Evolutionary conservation across 2,888 invertebrate species (phyloP).

Genomic region (Xiphydria camelus): DNA sequence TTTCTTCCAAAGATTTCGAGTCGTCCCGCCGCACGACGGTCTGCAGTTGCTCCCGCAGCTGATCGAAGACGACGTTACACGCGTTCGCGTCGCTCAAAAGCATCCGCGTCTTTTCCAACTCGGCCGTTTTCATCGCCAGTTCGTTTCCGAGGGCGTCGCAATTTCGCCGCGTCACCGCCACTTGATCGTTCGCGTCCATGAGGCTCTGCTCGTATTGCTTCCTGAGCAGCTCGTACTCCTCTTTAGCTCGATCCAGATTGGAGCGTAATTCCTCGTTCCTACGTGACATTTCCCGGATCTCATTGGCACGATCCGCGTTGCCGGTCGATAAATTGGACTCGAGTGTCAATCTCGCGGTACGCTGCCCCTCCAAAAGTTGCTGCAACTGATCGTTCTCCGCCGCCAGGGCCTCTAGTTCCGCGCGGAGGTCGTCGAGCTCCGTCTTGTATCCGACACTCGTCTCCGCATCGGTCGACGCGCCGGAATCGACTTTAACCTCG

Average conservation of each 20-base stretch:
- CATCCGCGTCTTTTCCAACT: conserved; percentile 21
- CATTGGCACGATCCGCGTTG: conserved; percentile 38
- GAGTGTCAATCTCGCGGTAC: conserved; percentile 42
- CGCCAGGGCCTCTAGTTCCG: conserved; percentile 64
- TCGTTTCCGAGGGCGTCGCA: conserved; percentile 36
- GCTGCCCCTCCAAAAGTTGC: conserved; percentile 62
- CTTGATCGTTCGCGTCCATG: conserved; percentile 42
- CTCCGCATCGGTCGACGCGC: conserved; percentile 18
- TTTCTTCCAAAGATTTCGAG: conserved; percentile 54
- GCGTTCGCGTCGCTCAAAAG: conserved; percentile 20
- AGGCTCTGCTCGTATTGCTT: conserved; percentile 40
- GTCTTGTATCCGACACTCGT: conserved; percentile 27
- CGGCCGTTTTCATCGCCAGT: conserved; percentile 28
- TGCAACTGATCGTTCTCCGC: conserved; percentile 67
- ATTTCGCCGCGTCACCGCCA: conserved; percentile 32
- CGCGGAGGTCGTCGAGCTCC: conserved; percentile 61
- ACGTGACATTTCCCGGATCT: conserved; percentile 35
- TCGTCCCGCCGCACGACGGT: conserved; percentile 52
- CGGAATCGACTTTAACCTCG: no score
- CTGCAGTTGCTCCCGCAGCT: conserved; percentile 40
- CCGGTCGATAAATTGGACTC: conserved; percentile 22
- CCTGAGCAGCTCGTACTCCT: conserved; percentile 36
- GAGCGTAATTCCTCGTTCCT: conserved; percentile 38
- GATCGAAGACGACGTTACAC: no score
- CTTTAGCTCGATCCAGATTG: conserved; percentile 23